phyloP scores from a whole-genome alignment of 2,888 invertebrate genomes.

The Nephrotoma appendiculata region DNA sequence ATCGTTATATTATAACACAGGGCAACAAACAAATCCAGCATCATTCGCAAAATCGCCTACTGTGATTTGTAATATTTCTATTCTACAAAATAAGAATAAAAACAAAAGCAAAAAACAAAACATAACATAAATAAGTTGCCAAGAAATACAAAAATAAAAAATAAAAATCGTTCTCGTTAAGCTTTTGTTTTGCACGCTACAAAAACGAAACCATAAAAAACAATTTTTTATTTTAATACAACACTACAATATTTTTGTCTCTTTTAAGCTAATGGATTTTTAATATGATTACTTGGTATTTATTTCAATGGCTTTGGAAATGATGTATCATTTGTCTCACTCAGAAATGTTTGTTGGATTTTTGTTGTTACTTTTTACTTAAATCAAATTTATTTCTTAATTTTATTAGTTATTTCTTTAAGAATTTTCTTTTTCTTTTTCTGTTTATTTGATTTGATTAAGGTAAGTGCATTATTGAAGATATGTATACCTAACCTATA shows the following conservation, averaged over 20 bases:
- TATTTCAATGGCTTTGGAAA: not conserved
- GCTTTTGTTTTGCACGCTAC: not conserved
- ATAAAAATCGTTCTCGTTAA: not conserved
- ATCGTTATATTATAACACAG: not conserved
- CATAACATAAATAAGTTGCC: not conserved
- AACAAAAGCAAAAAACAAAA: not conserved
- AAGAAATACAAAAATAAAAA: not conserved
- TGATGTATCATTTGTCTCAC: not conserved
- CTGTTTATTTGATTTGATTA: not conserved
- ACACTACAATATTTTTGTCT: not conserved
- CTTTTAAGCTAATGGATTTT: conserved; percentile 1
- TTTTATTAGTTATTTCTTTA: not conserved
- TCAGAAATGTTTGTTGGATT: not conserved
- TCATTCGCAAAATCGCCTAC: not conserved
- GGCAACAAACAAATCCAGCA: not conserved
- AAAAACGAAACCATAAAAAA: not conserved
- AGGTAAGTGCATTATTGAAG: not conserved
- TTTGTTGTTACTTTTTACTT: not conserved
- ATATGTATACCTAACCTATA: not conserved
- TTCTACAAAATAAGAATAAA: not conserved
- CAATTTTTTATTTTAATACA: not conserved
- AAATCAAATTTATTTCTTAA: not conserved
- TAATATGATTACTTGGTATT: not conserved
- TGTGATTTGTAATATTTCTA: not conserved
- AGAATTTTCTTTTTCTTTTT: not conserved